Evolutionary conservation across 2,797 vertebrate species (phyloP).

Genomic region (Anguilla anguilla): DNA sequence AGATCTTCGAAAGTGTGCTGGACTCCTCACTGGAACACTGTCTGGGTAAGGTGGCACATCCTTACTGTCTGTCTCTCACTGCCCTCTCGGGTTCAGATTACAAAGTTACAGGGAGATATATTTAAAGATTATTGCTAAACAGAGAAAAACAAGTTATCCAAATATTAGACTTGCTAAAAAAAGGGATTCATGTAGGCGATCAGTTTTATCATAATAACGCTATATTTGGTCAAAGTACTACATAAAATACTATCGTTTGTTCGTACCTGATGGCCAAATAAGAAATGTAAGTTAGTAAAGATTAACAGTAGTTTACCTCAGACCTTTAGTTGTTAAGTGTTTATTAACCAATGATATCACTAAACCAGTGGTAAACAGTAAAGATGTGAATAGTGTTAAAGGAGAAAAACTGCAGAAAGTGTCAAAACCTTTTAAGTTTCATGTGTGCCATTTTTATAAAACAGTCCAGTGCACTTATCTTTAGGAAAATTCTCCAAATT

Average conservation of each 20-base stretch:
- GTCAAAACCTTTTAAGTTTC: background rate
- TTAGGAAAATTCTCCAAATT: background rate
- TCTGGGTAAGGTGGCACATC: slow-evolving; percentile 49
- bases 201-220: background rate
- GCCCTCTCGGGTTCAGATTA: background rate
- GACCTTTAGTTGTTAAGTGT: background rate
- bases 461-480: background rate
- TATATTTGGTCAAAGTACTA: background rate
- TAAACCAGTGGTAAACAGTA: background rate
- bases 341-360: background rate
- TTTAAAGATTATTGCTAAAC: background rate
- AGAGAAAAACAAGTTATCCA: background rate
- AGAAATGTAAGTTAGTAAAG: background rate
- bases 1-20: slow-evolving; percentile 61
- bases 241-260: background rate
- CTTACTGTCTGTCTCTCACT: background rate
- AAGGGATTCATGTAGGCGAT: background rate
- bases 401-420: background rate
- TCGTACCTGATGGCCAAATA: background rate
- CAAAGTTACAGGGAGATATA: background rate
- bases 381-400: background rate
- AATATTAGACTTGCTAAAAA: background rate
- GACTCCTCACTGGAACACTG: slow-evolving; percentile 54
- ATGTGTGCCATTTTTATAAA: background rate
- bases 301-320: background rate